A percentile compares a stretch with the other conserved stretches of the same genome.
These are phyloP conservation scores for Delphinapterus leucas DNA, from an alignment of 2,113 vertebrate species.

Conservation along the genomic window DNA sequence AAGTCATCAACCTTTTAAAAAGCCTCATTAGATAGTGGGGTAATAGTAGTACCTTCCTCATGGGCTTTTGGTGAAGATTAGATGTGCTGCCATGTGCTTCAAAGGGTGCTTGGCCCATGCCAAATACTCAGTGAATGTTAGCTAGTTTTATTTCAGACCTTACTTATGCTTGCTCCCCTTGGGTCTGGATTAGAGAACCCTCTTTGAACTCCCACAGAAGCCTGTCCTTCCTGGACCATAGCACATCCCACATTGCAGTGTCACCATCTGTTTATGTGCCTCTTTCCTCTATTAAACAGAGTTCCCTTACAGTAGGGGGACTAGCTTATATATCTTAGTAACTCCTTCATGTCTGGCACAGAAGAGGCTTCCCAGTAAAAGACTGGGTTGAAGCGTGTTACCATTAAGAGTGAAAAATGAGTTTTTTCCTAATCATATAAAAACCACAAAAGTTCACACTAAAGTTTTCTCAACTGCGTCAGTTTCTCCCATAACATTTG, in stretches of 20 bases:
- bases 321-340: neutral
- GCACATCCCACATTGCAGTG: neutral
- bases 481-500: neutral
- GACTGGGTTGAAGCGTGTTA: neutral
- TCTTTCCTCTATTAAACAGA: neutral
- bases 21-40: neutral
- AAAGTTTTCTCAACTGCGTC: neutral
- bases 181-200: neutral
- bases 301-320: neutral
- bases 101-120: neutral
- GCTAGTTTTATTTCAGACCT: neutral
- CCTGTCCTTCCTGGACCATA: neutral
- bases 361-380: neutral
- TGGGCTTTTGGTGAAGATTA: neutral
- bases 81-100: neutral
- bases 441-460: neutral
- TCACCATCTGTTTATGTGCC: neutral
- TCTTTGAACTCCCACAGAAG: neutral
- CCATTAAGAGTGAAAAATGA: neutral
- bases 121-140: neutral
- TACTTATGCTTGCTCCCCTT: neutral
- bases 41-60: neutral
- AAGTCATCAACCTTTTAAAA: neutral
- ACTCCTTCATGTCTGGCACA: neutral
- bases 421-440: neutral